Percentiles rank a stretch among this genome's conserved stretches.
phyloP scores from a whole-genome alignment of 1,140 invertebrate genomes.

The Neodiprion virginianus region DNA sequence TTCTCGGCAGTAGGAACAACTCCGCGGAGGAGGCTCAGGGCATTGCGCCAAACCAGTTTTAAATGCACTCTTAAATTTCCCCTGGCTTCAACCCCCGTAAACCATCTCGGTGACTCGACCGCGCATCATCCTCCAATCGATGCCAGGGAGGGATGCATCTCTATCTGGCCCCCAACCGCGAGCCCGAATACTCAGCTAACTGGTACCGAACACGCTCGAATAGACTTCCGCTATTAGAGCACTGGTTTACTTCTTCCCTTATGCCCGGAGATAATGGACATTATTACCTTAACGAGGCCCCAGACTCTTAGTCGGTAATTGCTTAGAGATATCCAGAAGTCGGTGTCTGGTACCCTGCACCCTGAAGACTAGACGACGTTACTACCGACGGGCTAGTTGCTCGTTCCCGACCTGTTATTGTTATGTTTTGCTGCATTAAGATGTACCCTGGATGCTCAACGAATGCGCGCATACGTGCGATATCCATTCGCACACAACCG shows the following conservation, averaged over 20 bases:
- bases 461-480: too few species aligned
- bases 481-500: too few species aligned
- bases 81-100: conserved; percentile 58
- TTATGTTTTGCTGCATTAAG: conserved; percentile 60
- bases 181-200: background rate
- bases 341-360: conserved; percentile 32
- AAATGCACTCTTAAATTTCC: conserved; percentile 63
- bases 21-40: conserved; percentile 49
- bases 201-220: background rate
- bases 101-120: conserved; percentile 56
- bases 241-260: conserved; percentile 56
- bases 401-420: conserved; percentile 55
- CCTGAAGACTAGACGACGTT: conserved; percentile 47
- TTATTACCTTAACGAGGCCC: conserved; percentile 59
- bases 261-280: conserved; percentile 55
- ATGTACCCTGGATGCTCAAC: conserved; percentile 48
- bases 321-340: conserved; percentile 55
- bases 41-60: conserved; percentile 62
- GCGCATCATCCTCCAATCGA: conserved; percentile 25
- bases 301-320: conserved; percentile 59
- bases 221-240: conserved; percentile 28
- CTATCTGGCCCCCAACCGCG: background rate
- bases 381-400: conserved; percentile 51
- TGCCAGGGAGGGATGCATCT: background rate
- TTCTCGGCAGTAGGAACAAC: conserved; percentile 45